Percentiles rank a stretch among this genome's conserved stretches.
phyloP scores from a whole-genome alignment of 2,888 invertebrate species.

The Eupithecia inturbata region DNA sequence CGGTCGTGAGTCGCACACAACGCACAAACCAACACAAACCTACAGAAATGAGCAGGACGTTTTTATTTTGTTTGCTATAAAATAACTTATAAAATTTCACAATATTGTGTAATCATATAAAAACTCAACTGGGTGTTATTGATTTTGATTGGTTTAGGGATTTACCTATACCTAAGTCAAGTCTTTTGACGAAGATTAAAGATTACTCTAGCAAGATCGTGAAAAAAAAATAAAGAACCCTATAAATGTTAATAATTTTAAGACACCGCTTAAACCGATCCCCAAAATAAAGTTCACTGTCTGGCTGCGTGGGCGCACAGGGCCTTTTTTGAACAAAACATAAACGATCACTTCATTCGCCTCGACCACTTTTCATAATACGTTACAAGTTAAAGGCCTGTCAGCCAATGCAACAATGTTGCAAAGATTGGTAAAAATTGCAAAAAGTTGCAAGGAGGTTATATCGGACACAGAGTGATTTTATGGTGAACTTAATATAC shows the following conservation, averaged over 20 bases:
- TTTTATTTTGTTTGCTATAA: not conserved
- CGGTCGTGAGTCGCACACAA: conserved; percentile 57
- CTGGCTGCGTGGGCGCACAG: conserved; percentile 59
- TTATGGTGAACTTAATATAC: conserved; percentile 1
- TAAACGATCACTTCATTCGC: conserved; percentile 29
- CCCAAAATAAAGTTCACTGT: conserved; percentile 78
- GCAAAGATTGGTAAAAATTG: not conserved
- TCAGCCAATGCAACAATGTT: conserved; percentile 8
- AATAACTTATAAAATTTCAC: not conserved
- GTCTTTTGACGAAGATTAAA: too few relatives aligned
- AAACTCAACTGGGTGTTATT: not conserved
- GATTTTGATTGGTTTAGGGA: too few relatives aligned
- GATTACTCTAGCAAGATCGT: too few relatives aligned
- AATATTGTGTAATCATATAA: not conserved
- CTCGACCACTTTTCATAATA: conserved; percentile 46
- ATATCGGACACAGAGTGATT: not conserved
- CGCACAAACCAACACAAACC: not conserved
- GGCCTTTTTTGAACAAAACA: conserved; percentile 30
- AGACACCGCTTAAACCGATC: conserved; percentile 61
- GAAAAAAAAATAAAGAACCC: not conserved
- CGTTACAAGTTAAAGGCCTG: conserved; percentile 19
- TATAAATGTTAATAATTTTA: conserved; percentile 58
- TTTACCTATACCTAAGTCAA: too few relatives aligned
- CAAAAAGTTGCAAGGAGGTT: not conserved
- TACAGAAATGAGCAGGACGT: not conserved